Percentiles rank a stretch among this genome's conserved stretches.
Evolutionary conservation across 2,113 vertebrate species (phyloP).

Genomic region (Oceanodroma tethys): DNA sequence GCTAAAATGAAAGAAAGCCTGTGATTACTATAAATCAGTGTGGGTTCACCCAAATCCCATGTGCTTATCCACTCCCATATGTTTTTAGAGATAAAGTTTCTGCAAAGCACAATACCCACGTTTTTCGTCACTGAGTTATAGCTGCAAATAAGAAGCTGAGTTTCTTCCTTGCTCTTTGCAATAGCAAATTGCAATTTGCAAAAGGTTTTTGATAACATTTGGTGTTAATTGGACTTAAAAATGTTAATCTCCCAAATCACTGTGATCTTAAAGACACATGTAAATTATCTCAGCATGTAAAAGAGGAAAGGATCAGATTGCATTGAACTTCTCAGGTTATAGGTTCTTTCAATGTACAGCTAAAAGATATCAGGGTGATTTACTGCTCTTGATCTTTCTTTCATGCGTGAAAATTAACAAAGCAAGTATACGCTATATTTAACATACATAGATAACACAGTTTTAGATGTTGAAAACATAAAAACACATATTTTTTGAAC

Average conservation of each 20-base stretch:
- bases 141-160: background rate
- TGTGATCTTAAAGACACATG: constrained; percentile 8
- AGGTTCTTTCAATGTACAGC: background rate
- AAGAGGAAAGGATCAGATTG: background rate
- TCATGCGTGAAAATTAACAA: background rate
- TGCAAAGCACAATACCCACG: background rate
- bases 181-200: constrained; percentile 6
- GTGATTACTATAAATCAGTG: background rate
- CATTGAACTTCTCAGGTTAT: background rate
- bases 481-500: background rate
- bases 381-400: background rate
- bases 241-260: constrained; percentile 13
- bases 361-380: background rate
- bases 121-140: background rate
- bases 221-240: constrained; percentile 39
- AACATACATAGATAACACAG: background rate
- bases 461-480: background rate
- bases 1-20: background rate
- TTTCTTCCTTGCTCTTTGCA: background rate
- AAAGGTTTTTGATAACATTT: constrained; percentile 45
- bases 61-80: background rate
- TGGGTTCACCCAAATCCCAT: background rate
- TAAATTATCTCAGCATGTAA: constrained; percentile 25
- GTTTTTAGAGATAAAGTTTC: background rate
- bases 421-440: background rate